Conservation (phyloP, 2,113 vertebrate species). For the Pomatostomus ruficeps region DNA sequence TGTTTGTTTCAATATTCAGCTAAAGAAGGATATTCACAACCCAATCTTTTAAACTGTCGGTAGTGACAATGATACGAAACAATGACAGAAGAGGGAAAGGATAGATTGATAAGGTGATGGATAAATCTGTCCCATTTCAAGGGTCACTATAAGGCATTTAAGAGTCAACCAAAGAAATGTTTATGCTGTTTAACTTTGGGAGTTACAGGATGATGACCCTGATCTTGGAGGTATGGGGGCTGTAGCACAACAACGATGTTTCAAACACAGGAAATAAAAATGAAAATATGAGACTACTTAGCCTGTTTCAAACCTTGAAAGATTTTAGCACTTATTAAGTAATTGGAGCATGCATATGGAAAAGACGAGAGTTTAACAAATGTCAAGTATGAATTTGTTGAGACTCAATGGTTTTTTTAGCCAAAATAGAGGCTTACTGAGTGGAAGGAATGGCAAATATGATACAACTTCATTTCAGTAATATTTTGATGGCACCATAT, state of each 20-base stretch:
- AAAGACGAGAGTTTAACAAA: not conserved
- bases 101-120: not conserved
- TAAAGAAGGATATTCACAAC: not conserved
- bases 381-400: not conserved
- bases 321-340: not conserved
- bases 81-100: not conserved
- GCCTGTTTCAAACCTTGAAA: not conserved
- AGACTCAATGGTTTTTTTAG: not conserved
- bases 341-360: not conserved
- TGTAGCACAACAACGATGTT: not conserved
- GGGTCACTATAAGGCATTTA: not conserved
- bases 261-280: not conserved
- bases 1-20: not conserved
- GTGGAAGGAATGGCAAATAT: not conserved
- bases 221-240: rapidly evolving
- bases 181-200: not conserved
- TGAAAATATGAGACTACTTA: not conserved
- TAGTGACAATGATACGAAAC: not conserved
- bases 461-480: not conserved
- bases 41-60: not conserved
- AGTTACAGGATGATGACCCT: not conserved
- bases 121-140: not conserved
- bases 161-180: not conserved
- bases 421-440: not conserved
- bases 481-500: not conserved